These are phyloP conservation scores for Nycticryphes semicollaris DNA, from an alignment of 2,113 vertebrate genomes.

Conservation along the genomic window DNA sequence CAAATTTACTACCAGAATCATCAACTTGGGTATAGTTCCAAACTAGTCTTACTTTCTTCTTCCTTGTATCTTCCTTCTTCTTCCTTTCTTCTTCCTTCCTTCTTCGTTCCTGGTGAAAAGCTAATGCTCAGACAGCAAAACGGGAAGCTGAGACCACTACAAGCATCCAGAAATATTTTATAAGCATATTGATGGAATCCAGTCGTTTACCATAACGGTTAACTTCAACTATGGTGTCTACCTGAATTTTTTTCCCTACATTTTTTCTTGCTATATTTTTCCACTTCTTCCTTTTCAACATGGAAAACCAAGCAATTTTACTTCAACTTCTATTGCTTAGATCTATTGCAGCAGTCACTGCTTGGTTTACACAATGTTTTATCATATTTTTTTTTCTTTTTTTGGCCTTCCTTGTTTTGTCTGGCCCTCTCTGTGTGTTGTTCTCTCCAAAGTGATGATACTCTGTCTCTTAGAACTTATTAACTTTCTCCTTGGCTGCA, in stretches of 20 bases:
- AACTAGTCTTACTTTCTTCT: background rate
- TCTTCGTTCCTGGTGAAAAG: background rate
- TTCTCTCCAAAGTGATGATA: background rate
- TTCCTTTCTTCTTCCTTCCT: too few relatives aligned
- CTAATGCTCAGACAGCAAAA: background rate
- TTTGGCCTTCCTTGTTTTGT: background rate
- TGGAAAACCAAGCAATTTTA: background rate
- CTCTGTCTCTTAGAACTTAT: background rate
- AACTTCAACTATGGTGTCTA: background rate
- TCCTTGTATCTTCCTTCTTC: background rate
- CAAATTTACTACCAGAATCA: background rate
- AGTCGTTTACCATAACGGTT: background rate
- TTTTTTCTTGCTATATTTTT: background rate
- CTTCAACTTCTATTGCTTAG: background rate
- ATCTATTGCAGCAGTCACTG: background rate
- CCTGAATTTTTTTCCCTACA: background rate
- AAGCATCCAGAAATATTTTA: background rate
- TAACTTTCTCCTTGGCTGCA: background rate
- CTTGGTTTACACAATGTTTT: background rate
- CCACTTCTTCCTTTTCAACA: background rate
- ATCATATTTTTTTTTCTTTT: background rate
- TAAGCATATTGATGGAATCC: background rate
- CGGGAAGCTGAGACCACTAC: background rate
- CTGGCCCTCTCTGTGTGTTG: background rate
- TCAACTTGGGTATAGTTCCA: background rate